Conservation (phyloP, 2,797 vertebrate species). For the Alauda arvensis region DNA sequence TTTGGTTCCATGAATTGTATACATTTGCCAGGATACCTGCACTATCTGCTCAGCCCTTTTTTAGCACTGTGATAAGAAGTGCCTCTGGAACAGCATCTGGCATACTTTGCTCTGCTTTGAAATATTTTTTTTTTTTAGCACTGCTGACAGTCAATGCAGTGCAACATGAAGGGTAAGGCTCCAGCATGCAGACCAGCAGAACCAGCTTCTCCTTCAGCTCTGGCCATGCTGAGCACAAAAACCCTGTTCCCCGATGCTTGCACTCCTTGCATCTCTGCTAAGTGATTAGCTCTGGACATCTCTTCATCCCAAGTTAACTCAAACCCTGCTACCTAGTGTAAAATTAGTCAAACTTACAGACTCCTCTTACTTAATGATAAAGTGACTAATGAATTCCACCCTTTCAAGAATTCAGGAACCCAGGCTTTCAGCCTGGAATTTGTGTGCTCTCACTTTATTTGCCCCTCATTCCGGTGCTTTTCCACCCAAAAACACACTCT, state of each 20-base stretch:
- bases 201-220: not conserved
- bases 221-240: not conserved
- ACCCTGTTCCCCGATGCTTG: not conserved
- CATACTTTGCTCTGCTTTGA: not conserved
- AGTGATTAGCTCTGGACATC: not conserved
- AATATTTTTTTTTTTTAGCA: not conserved
- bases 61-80: not conserved
- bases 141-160: not conserved
- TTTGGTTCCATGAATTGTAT: not conserved
- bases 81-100: not conserved
- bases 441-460: not conserved
- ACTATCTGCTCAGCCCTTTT: not conserved
- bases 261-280: not conserved
- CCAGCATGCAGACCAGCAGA: not conserved
- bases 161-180: not conserved
- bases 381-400: not conserved
- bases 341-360: not conserved
- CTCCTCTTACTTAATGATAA: not conserved
- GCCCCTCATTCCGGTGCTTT: not conserved
- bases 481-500: not conserved
- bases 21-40: not conserved
- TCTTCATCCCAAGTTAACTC: not conserved
- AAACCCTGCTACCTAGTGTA: not conserved
- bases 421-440: no score
- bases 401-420: not conserved